Evolutionary conservation across 2,888 invertebrate genomes (phyloP).

Genomic region (Dione vanillae): DNA sequence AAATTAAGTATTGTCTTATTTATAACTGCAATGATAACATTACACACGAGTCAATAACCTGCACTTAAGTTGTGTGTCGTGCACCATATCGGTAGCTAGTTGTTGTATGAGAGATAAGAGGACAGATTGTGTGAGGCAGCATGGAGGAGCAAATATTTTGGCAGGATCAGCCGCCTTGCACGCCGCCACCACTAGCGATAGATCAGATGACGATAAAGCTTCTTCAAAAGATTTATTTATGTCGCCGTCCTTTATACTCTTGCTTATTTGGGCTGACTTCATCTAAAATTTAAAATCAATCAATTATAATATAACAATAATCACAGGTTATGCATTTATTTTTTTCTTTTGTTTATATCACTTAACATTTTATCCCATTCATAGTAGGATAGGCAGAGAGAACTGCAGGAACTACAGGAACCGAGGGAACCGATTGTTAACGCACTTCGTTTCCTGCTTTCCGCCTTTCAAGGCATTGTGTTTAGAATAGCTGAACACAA

Average conservation of each 20-base stretch:
- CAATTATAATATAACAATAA: not conserved
- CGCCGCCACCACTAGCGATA: constrained; percentile 91
- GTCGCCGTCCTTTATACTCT: constrained; percentile 83
- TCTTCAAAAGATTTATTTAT: constrained; percentile 93
- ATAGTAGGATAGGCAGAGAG: too few species aligned
- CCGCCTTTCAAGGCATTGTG: too few species aligned
- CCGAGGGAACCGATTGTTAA: too few species aligned
- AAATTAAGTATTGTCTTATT: not conserved
- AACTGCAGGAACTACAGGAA: too few species aligned
- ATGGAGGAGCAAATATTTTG: constrained; percentile 88
- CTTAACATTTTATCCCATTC: too few species aligned
- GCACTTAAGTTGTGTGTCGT: constrained; percentile 86
- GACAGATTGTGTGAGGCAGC: constrained; percentile 91
- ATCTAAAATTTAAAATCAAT: constrained; percentile 53
- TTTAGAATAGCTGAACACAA: too few species aligned
- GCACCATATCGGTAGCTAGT: constrained; percentile 93
- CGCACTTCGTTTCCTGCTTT: too few species aligned
- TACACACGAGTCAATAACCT: constrained; percentile 52
- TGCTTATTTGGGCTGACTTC: constrained; percentile 63
- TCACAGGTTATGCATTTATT: too few species aligned
- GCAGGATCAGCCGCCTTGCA: constrained; percentile 92
- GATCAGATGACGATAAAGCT: constrained; percentile 93
- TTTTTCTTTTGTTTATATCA: not conserved
- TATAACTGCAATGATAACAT: not conserved
- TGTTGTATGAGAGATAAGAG: constrained; percentile 96